These are phyloP conservation scores for Drosophila parvula DNA, from an alignment of 1,140 invertebrate species.

Conservation along the genomic window DNA sequence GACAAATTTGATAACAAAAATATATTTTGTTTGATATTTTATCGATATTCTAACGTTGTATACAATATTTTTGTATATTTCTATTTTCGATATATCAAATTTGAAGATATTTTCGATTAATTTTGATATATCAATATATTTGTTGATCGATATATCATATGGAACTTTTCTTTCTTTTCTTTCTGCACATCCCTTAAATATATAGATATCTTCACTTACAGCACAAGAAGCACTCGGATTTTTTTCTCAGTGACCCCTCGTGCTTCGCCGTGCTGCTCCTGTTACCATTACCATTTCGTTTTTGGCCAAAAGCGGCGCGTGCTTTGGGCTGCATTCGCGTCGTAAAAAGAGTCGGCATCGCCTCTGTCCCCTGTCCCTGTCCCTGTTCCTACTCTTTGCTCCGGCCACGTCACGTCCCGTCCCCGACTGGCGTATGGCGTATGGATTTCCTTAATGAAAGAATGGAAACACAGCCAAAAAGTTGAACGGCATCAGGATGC, in stretches of 20 bases:
- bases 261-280: conserved; percentile 4
- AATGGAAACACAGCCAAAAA: conserved; percentile 42
- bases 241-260: conserved; percentile 3
- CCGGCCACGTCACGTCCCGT: conserved; percentile 37
- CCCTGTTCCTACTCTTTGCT: background rate
- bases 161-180: too few relatives aligned
- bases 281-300: conserved; percentile 38
- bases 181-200: too few relatives aligned
- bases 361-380: conserved; percentile 6
- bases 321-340: conserved; percentile 41
- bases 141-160: too few relatives aligned
- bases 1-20: too few relatives aligned
- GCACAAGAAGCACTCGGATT: too few relatives aligned
- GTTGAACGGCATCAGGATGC: conserved; percentile 13
- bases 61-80: too few relatives aligned
- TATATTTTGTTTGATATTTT: too few relatives aligned
- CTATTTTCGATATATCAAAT: too few relatives aligned
- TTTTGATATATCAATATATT: too few relatives aligned
- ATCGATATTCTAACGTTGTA: too few relatives aligned
- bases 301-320: conserved; percentile 38
- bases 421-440: conserved; percentile 35
- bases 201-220: background rate
- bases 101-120: too few relatives aligned
- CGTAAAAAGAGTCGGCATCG: conserved; percentile 9
- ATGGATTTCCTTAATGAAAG: conserved; percentile 76